These are phyloP conservation scores for Tamias sibiricus DNA, from an alignment of 2,113 vertebrate species.

Conservation along the genomic window DNA sequence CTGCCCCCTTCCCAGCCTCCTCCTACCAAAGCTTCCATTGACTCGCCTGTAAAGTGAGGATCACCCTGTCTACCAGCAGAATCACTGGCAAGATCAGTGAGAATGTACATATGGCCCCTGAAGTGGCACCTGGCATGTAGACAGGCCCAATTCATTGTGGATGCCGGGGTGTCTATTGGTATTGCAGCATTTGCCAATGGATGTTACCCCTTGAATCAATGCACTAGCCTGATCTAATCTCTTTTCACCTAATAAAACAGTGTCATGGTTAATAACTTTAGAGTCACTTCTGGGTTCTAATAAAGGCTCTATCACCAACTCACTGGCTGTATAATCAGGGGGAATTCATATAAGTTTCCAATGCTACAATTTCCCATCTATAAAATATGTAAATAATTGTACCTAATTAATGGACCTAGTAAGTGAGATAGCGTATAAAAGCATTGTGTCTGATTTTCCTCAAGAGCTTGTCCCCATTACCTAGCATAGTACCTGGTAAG, in stretches of 20 bases:
- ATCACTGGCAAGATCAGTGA: not conserved
- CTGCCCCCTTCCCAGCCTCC: not conserved
- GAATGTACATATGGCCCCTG: not conserved
- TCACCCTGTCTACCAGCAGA: not conserved
- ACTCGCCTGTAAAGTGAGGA: not conserved
- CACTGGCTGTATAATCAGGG: not conserved
- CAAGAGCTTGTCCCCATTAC: not conserved
- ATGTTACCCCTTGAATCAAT: not conserved
- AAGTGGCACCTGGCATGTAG: not conserved
- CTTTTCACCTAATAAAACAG: constrained; percentile 25
- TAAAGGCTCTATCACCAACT: not conserved
- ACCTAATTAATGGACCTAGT: not conserved
- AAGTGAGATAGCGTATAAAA: not conserved
- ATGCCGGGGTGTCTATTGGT: not conserved
- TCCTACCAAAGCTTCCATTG: not conserved
- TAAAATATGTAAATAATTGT: constrained; percentile 9
- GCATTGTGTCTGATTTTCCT: not conserved
- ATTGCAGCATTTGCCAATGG: not conserved
- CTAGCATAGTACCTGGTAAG: not conserved
- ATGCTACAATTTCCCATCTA: not conserved
- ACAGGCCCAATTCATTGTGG: not conserved
- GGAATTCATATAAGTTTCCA: constrained; percentile 2
- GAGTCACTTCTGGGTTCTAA: not conserved
- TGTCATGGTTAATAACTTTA: constrained; percentile 20
- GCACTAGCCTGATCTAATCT: not conserved